These are phyloP conservation scores for Lacerta bilineata DNA, from an alignment of 2,797 vertebrate genomes.

Conservation along the genomic window DNA sequence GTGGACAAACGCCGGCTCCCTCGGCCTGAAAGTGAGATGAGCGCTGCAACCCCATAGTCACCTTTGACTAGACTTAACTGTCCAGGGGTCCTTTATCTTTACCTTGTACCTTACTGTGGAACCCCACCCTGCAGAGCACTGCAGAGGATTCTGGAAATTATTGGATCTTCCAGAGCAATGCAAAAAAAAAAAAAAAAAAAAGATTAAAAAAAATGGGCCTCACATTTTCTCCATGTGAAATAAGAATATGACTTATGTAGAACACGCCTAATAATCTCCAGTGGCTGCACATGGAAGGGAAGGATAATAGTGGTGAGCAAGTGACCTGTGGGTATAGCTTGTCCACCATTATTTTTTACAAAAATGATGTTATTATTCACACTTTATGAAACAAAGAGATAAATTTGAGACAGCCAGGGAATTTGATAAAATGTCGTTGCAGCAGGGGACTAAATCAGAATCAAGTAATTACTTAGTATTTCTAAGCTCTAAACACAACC, in stretches of 20 bases:
- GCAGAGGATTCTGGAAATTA: neutral
- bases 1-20: too few relatives aligned
- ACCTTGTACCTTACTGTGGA: too few relatives aligned
- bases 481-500: neutral
- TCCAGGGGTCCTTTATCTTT: too few relatives aligned
- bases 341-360: neutral
- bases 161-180: neutral
- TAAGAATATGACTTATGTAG: neutral
- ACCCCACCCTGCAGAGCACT: neutral
- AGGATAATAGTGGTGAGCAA: neutral
- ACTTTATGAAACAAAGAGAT: neutral
- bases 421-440: neutral
- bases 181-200: too few relatives aligned
- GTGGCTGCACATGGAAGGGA: neutral
- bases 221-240: too few relatives aligned
- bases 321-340: neutral
- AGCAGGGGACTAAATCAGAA: neutral
- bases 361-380: neutral
- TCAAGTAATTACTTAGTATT: neutral
- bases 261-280: neutral
- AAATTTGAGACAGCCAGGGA: neutral
- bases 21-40: too few relatives aligned
- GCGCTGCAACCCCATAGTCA: too few relatives aligned
- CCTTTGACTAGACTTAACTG: too few relatives aligned
- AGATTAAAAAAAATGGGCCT: neutral